These are phyloP conservation scores for Ailurus styani DNA, from an alignment of 2,113 vertebrate species.

Conservation along the genomic window DNA sequence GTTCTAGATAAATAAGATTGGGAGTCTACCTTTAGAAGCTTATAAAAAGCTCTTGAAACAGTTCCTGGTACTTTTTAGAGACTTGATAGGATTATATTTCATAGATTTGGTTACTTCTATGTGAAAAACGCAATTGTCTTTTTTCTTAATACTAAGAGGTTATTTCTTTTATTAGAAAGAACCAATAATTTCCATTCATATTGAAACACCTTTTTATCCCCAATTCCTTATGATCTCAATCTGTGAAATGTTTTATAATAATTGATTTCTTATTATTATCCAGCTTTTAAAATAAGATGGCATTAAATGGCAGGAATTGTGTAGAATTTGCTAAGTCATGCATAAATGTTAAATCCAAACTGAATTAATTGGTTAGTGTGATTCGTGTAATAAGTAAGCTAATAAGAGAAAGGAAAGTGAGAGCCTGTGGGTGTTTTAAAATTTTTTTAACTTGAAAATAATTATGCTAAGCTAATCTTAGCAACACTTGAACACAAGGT, in stretches of 20 bases:
- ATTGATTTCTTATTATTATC: slow-evolving; percentile 35
- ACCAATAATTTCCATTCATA: background rate
- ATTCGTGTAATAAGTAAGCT: slow-evolving; percentile 38
- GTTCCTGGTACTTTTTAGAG: background rate
- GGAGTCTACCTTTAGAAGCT: background rate
- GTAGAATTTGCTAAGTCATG: background rate
- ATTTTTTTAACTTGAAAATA: background rate
- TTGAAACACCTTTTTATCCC: background rate
- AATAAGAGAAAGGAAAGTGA: background rate
- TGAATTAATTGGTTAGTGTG: slow-evolving; percentile 1
- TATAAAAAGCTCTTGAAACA: background rate
- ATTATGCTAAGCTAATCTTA: background rate
- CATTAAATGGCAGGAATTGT: background rate
- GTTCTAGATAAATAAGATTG: background rate
- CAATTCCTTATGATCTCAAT: background rate
- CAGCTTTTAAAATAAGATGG: slow-evolving; percentile 21
- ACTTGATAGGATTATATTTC: background rate
- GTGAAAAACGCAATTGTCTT: background rate
- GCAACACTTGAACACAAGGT: background rate
- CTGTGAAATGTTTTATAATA: background rate
- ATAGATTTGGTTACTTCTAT: background rate
- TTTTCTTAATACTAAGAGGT: background rate
- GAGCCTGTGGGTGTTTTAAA: background rate
- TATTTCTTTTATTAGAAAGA: background rate
- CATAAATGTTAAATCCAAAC: slow-evolving; percentile 52